Percentiles rank a stretch among this genome's conserved stretches.
phyloP scores from a whole-genome alignment of 1,140 invertebrate species.

The Drosophila novamexicana region DNA sequence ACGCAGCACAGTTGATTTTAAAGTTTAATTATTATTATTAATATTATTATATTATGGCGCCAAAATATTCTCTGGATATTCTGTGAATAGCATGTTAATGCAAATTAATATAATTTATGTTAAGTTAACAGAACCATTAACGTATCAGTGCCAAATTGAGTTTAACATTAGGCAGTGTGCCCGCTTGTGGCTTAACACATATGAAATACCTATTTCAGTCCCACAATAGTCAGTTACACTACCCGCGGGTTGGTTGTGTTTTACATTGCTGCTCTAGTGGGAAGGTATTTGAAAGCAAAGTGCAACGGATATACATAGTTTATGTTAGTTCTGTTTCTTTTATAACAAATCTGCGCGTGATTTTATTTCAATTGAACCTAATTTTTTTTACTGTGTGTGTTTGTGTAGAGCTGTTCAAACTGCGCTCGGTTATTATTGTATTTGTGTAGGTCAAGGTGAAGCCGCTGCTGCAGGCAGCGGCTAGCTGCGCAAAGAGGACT shows the following conservation, averaged over 20 bases:
- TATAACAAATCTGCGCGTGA: constrained; percentile 4
- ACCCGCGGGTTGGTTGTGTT: constrained; percentile 34
- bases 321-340: neutral
- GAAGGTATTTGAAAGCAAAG: constrained; percentile 33
- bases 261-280: neutral
- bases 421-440: constrained; percentile 23
- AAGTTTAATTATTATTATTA: too few relatives aligned
- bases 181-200: constrained; percentile 1
- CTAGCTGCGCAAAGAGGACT: constrained; percentile 6
- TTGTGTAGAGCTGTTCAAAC: neutral
- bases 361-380: constrained; percentile 7
- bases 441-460: constrained; percentile 53
- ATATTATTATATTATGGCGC: neutral
- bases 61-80: neutral
- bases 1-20: too few relatives aligned
- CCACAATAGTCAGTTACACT: constrained; percentile 44
- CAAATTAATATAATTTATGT: neutral
- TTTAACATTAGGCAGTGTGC: neutral
- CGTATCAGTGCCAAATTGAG: constrained; percentile 13
- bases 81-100: neutral
- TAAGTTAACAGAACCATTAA: neutral
- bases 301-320: constrained; percentile 39
- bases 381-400: constrained; percentile 2
- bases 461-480: constrained; percentile 11
- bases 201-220: neutral